Conservation (phyloP, 1,140 invertebrate species). For the Drosophila tani region DNA sequence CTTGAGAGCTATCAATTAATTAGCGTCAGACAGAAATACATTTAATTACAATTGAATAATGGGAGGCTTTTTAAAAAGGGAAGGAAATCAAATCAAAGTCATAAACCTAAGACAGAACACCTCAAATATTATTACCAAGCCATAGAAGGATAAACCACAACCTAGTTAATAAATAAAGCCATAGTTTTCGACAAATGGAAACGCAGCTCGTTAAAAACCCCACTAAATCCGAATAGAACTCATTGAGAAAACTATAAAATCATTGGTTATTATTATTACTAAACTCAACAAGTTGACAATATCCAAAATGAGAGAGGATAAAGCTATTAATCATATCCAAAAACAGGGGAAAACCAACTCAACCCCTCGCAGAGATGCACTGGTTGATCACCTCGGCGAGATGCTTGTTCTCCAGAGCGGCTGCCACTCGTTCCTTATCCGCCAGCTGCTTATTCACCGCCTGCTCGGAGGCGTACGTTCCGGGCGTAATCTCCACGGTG, state of each 20-base stretch:
- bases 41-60: too few relatives aligned
- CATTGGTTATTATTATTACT: conserved; percentile 46
- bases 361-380: conserved; percentile 88
- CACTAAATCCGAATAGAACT: background rate
- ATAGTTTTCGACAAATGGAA: too few relatives aligned
- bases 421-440: conserved; percentile 99
- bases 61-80: too few relatives aligned
- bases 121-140: too few relatives aligned
- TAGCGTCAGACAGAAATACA: background rate
- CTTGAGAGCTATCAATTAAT: background rate
- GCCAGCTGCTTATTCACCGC: conserved; percentile 99
- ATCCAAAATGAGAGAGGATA: conserved; percentile 5
- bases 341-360: background rate
- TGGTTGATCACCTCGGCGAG: conserved; percentile 97
- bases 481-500: conserved; percentile 95
- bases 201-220: background rate
- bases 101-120: too few relatives aligned
- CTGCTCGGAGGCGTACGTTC: conserved; percentile 95
- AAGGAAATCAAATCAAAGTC: too few relatives aligned
- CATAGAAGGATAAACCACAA: too few relatives aligned
- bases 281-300: conserved; percentile 27
- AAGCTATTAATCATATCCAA: background rate
- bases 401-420: conserved; percentile 97
- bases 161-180: background rate
- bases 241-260: conserved; percentile 13